Evolutionary conservation across 2,113 vertebrate species (phyloP), one percentile per base, ranked within the genome.

Genomic region (Anolis sagrei): DNA sequence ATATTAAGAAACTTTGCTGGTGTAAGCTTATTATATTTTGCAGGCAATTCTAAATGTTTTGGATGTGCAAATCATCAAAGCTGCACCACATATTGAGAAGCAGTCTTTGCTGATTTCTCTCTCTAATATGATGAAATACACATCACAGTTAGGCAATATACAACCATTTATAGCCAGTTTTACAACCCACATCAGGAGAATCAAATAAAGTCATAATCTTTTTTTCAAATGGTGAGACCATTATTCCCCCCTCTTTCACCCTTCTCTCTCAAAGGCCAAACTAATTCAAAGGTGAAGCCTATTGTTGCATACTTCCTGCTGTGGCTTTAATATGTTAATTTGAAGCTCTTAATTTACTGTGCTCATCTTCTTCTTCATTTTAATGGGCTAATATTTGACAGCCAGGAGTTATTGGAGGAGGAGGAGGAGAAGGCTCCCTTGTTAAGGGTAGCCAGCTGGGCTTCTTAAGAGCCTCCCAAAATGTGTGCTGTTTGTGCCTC

Each of bases 271-370:
- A 93, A 92, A 90, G 74, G 76, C 75, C 70, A 82, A 48, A 66
- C 58, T 70, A 87, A 73, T 72, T 93, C 83, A 85, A 73, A 92
- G 32, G 72, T 87, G 13, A 70, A 68, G 18, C 73, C 83, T 79
- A 79, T 93, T 91, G 84, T 89, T 88, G 76, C 58, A 58, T 85
- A 78, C 81, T 93, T 94, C 95, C 91, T 92, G 84, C 94, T 88
- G 92, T 83, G 93, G 84, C 89, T 92, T 92, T 93, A 85, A 87
- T 87, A 92, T 87, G 87, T 86, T 91, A 92, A 89, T 92, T 64
- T 80, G 86, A 23, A 23, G 78, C 89, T 58, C 29, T 80, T 91
- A 82, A 84, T 88, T 91, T 89, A 92, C 84, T 82, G n/a, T 84
- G 25, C 48, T 91, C 0, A 44, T 72, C 79, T 89, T 75, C 1